These are phyloP conservation scores for Pantherophis guttatus DNA, from an alignment of 2,113 vertebrate species.

Conservation along the genomic window DNA sequence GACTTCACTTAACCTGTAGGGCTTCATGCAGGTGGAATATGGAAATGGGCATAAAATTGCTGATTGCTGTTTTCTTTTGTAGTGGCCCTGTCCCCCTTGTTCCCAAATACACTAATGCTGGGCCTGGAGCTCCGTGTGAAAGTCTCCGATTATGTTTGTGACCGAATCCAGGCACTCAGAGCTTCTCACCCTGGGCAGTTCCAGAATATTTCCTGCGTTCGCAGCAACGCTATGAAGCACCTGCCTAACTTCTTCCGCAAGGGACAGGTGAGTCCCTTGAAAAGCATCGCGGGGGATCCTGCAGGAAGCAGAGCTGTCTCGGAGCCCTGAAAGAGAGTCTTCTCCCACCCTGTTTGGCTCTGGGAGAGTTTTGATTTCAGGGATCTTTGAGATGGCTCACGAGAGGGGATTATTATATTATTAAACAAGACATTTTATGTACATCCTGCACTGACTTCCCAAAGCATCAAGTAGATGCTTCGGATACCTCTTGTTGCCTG, in stretches of 20 bases:
- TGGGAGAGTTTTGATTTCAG: neutral
- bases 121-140: slow-evolving; percentile 91
- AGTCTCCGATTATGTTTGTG: slow-evolving; percentile 89
- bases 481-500: neutral
- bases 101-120: slow-evolving; percentile 83
- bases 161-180: slow-evolving; percentile 83
- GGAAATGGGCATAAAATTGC: neutral
- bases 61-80: slow-evolving; percentile 22
- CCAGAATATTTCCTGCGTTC: slow-evolving; percentile 89
- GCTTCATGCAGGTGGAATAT: neutral
- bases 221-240: slow-evolving; percentile 95
- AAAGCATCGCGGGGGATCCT: neutral
- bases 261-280: slow-evolving; percentile 76
- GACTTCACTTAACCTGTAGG: neutral
- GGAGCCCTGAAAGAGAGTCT: neutral
- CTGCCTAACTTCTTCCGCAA: slow-evolving; percentile 91
- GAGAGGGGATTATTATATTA: neutral
- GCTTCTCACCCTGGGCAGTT: slow-evolving; percentile 75
- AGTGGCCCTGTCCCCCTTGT: slow-evolving; percentile 86
- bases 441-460: neutral
- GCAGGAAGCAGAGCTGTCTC: neutral
- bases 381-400: neutral
- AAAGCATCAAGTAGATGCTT: neutral
- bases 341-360: neutral
- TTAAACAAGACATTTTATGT: neutral